Percentiles rank a stretch among this genome's conserved stretches.
phyloP scores from a whole-genome alignment of 1,140 invertebrate genomes.

The Parasteatoda tepidariorum region DNA sequence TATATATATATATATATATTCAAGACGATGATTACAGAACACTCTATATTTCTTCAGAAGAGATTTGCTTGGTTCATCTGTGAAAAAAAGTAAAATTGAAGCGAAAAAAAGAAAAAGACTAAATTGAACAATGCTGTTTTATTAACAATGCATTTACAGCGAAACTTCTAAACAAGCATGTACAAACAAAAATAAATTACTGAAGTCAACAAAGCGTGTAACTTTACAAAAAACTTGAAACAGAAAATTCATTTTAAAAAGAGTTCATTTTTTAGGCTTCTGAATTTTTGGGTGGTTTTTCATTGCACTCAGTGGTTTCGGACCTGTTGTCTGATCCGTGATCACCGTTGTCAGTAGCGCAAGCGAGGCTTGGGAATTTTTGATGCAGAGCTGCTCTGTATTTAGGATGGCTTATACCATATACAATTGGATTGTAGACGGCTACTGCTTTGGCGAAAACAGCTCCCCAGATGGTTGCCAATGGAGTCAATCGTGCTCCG shows the following conservation, averaged over 20 bases:
- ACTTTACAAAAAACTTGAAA: conserved; percentile 1
- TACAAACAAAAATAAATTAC: neutral
- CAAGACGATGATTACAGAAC: too few relatives aligned
- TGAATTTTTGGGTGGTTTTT: conserved; percentile 55
- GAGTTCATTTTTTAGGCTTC: conserved; percentile 44
- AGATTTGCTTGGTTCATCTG: too few relatives aligned
- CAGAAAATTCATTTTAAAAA: neutral
- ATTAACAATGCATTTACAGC: conserved; percentile 27
- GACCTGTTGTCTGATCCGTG: conserved; percentile 52
- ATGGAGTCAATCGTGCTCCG: conserved; percentile 71
- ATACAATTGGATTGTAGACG: conserved; percentile 85
- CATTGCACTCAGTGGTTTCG: conserved; percentile 45
- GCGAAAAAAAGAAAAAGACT: too few relatives aligned
- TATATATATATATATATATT: too few relatives aligned
- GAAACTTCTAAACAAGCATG: neutral
- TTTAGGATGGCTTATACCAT: conserved; percentile 84
- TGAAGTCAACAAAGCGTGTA: conserved; percentile 1
- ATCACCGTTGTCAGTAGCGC: conserved; percentile 64
- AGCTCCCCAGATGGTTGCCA: conserved; percentile 82
- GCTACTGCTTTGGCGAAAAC: conserved; percentile 83
- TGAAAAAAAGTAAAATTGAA: too few relatives aligned
- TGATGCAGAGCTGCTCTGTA: conserved; percentile 78
- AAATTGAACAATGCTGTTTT: conserved; percentile 7
- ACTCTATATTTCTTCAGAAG: too few relatives aligned
- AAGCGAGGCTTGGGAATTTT: conserved; percentile 78